Percentiles rank a stretch among this genome's conserved stretches.
phyloP scores from a whole-genome alignment of 2,888 invertebrate species.

The Ephialtes manifestator region DNA sequence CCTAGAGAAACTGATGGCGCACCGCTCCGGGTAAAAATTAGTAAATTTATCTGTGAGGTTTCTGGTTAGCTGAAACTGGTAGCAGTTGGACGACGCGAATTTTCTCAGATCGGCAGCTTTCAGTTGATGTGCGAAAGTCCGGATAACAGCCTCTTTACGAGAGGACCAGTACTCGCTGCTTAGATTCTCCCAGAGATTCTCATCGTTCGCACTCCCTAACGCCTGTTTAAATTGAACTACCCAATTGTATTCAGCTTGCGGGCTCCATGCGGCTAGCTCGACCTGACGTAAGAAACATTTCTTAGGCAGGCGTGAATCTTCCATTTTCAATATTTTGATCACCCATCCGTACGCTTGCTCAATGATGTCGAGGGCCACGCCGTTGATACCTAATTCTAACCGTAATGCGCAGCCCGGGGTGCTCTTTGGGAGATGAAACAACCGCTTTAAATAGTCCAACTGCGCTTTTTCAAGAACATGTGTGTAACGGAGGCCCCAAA shows the following conservation, averaged over 20 bases:
- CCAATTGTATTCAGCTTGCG: background rate
- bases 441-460: background rate
- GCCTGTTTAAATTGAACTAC: background rate
- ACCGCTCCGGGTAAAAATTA: background rate
- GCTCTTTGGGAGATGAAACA: background rate
- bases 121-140: background rate
- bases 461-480: background rate
- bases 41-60: background rate
- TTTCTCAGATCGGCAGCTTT: background rate
- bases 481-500: background rate
- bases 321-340: background rate
- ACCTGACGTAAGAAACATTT: background rate
- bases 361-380: background rate
- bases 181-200: background rate
- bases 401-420: background rate
- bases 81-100: background rate
- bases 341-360: background rate
- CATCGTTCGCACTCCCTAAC: background rate
- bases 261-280: background rate
- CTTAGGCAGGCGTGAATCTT: background rate
- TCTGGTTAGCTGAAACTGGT: background rate
- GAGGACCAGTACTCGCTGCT: background rate
- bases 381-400: background rate
- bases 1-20: background rate
- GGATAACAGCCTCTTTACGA: background rate